Base-by-base conservation (phyloP, 2,888 invertebrate species). In the Noctua janthina region DNA sequence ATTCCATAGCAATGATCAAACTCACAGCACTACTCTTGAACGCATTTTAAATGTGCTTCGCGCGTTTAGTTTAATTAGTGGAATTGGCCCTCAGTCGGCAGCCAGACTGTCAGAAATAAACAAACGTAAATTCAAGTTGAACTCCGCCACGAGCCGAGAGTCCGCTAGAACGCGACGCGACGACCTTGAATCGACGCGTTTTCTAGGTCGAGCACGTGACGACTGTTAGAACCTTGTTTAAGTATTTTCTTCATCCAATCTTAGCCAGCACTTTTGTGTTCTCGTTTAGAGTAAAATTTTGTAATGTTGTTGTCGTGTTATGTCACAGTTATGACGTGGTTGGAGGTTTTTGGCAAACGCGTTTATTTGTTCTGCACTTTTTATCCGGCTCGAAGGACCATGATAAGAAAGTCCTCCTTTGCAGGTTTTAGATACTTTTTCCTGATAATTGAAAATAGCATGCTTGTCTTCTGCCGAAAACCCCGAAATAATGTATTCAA, bases 181-280 rank as follows among this genome's bases (percentile, higher is more conserved):
- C 51, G 82, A 17, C 84, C 87, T 84, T 84, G 84, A 62, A 46
- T 15, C 74, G 54, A 56, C 70, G 75, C 79, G 69, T 56, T 87
- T 84, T 84, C 74, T 85, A 74, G 84, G 84, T 67, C 75, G 35
- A 67, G 79, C 87, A 85, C 84, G 84, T 85, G 84, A 77, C 76
- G 43, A 35, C 51, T 20, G 35, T 11, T 68, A 17, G 68, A 49
- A 51, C 73, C 70, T 67, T 23, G 17, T 11, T 15, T 17, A 35
- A 43, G 59, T 54, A 51, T 54, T 82, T 68, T 59, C 70, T 51
- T 59, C 39, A 74, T 73, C 62, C 73, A 76, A 56, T 69, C 29
- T 29, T n/a, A 71, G 39, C 62, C 43, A 81, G 20, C 43, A 54
- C 20, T 74, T 64, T 72, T 68, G 71, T 59, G 64, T 67, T 74